phyloP scores from a whole-genome alignment of 2,888 invertebrate species.

The Xestia rhomboidea region DNA sequence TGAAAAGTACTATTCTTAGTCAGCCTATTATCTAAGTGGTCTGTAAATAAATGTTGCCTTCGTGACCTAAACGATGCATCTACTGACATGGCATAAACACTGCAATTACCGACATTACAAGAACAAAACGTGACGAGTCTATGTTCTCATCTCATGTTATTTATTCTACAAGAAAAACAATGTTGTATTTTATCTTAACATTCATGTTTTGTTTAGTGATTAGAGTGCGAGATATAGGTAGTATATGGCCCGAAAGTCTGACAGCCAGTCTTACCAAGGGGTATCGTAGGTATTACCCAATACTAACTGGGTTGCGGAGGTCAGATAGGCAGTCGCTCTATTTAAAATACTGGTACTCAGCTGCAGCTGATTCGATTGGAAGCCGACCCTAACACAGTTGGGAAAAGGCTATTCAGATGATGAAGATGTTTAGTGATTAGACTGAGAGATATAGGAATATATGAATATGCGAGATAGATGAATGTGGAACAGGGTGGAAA shows the following conservation, averaged over 20 bases:
- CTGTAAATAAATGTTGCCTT: background rate
- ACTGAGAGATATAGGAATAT: background rate
- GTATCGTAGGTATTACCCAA: background rate
- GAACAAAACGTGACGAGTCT: constrained; percentile 39
- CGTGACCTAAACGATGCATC: constrained; percentile 29
- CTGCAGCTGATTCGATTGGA: background rate
- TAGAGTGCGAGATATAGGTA: background rate
- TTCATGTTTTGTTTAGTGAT: background rate
- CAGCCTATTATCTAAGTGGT: background rate
- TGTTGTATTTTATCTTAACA: background rate
- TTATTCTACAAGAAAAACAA: background rate
- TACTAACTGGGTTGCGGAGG: background rate
- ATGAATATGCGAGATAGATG: background rate
- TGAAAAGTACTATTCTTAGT: background rate
- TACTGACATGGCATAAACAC: constrained; percentile 14
- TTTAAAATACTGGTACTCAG: background rate
- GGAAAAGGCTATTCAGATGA: background rate
- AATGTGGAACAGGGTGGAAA: background rate
- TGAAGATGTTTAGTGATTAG: background rate
- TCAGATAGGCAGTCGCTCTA: too few relatives aligned
- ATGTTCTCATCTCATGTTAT: background rate
- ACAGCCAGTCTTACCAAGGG: background rate
- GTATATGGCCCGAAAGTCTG: background rate
- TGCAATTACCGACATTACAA: constrained; percentile 45
- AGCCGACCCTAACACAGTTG: background rate